phyloP scores from a whole-genome alignment of 2,888 invertebrate genomes.

The Toxonevra muliebris region DNA sequence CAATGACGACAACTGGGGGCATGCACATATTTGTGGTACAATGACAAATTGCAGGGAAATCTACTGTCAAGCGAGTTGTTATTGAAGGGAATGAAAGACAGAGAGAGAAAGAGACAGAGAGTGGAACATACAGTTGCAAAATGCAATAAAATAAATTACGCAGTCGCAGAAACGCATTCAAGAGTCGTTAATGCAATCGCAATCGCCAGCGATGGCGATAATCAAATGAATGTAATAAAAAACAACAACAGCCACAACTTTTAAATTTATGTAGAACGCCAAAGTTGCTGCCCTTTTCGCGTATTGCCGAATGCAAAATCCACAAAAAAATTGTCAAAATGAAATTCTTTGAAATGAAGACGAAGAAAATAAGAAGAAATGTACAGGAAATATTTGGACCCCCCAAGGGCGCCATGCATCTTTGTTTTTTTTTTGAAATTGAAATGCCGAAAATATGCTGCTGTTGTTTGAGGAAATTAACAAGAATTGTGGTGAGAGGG shows the following conservation, averaged over 20 bases:
- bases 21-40: no score
- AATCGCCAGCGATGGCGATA: slow-evolving; percentile 29
- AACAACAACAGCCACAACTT: not conserved
- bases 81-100: no score
- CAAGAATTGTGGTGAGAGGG: not conserved
- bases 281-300: not conserved
- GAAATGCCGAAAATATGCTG: slow-evolving; percentile 29
- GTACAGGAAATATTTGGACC: slow-evolving; percentile 31
- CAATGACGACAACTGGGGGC: no score
- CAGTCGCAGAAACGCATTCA: not conserved
- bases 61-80: no score
- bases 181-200: not conserved
- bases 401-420: slow-evolving; percentile 37
- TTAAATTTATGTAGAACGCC: not conserved
- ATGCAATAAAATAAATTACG: slow-evolving; percentile 27
- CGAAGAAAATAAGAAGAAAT: slow-evolving; percentile 16
- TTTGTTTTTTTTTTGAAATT: not conserved
- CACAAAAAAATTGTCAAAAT: slow-evolving; percentile 23
- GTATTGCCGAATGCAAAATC: slow-evolving; percentile 16
- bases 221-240: slow-evolving; percentile 29
- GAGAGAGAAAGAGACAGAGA: not conserved
- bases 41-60: no score
- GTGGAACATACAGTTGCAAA: not conserved
- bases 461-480: not conserved
- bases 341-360: slow-evolving; percentile 24